Evolutionary conservation across 2,888 invertebrate species (phyloP), one percentile per base, ranked within the genome.

Genomic region (Ceraclea dissimilis): DNA sequence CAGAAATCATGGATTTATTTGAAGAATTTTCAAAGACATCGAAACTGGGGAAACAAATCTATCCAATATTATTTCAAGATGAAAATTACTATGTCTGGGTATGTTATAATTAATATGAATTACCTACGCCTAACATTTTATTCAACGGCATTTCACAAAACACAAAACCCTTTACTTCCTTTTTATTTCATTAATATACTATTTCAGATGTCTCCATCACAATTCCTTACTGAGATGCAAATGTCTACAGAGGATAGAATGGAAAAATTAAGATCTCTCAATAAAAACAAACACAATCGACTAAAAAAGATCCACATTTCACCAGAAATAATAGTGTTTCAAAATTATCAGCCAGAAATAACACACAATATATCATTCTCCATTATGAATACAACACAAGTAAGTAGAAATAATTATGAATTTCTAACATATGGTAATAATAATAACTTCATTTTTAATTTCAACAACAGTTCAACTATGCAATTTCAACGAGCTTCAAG

Each of bases 321-420:
- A 19, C 54, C 57, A n/a, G 48, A 47, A 47, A 11, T 46, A 22
- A 13, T 58, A 2, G 21, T 58, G 16, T 58, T 58, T 39, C 51
- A 58, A 54, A 54, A 54, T 16, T 54, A 48, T 43, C n/a, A 46
- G n/a, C n/a, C 5, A 31, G 18, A 13, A 11, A n/a, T 34, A 10
- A 20, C 17, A 4, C 17, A 54, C 4, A 48, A 16, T 8, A 50
- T 31, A 2, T 20, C 48, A 6, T 54, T 54, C 19, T 49, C 54
- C 5, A 34, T 58, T n/a, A 54, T 34, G n/a, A 58, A 58, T 22
- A 34, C 22, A 16, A 49, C 51, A 16, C 34, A 57, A 34, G 57
- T 57, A 57, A 16, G 18, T 18, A 48, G n/a, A n/a, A n/a, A n/a
- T n/a, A n/a, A n/a, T n/a, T n/a, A n/a, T n/a, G n/a, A n/a, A n/a